These are phyloP conservation scores for Dasyprocta punctata DNA, from an alignment of 2,113 vertebrate species.

Conservation along the genomic window DNA sequence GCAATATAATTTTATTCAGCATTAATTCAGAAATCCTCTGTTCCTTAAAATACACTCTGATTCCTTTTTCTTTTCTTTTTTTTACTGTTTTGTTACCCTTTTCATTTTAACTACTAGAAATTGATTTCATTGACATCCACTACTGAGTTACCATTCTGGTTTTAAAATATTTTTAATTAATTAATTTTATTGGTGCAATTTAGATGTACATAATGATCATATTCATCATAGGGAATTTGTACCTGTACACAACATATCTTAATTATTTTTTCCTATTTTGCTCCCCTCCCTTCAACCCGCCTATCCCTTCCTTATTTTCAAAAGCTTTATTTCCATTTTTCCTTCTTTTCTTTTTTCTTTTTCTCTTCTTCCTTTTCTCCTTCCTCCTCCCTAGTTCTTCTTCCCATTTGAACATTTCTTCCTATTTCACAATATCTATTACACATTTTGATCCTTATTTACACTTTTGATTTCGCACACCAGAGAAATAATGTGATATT, in stretches of 20 bases:
- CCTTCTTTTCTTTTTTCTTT: background rate
- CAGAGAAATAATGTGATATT: background rate
- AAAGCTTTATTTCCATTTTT: background rate
- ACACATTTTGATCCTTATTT: background rate
- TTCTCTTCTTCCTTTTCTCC: background rate
- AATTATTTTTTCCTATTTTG: background rate
- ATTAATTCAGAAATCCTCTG: background rate
- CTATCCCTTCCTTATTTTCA: background rate
- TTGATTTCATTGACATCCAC: background rate
- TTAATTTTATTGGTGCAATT: background rate
- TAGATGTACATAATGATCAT: background rate
- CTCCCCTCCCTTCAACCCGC: background rate
- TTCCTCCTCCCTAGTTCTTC: background rate
- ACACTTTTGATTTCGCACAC: background rate
- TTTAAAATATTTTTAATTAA: background rate
- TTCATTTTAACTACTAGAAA: background rate
- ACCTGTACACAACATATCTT: too few species aligned
- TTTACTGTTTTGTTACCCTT: background rate
- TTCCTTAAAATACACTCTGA: background rate
- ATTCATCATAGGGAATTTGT: background rate
- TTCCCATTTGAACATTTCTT: background rate
- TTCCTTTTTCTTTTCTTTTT: background rate
- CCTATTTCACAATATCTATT: background rate
- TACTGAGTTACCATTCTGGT: background rate
- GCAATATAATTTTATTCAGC: background rate